Base-by-base conservation (phyloP, 1,140 invertebrate genomes). In the Antheraea mylitta region DNA sequence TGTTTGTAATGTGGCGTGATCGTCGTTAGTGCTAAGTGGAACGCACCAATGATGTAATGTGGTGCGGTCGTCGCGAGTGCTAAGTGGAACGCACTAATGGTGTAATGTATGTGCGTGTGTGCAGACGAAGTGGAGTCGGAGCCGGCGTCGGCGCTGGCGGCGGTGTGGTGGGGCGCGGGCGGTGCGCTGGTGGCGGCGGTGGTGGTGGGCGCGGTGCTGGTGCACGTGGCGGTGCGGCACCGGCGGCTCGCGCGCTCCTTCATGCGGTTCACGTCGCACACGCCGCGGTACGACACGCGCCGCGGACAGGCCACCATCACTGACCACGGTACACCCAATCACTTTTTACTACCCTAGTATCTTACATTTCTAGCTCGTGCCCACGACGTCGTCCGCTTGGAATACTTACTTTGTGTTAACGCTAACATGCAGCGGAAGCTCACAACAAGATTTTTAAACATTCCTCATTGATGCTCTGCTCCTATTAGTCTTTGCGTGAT, bases 301-400 rank as follows among this genome's bases (percentile, higher is more conserved):
- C 96, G 96, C 53, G 97, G 96, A 62, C 95, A 97, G 75, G 96
- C 97, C 11, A 97, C 96, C 63, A 97, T 98, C 83, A 95, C 94
- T 45, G 94, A 94, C 65, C 95, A 96, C 83, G 94, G 95, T 75
- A 45, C 22, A 1, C 70, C n/a, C 10, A 11, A 42, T 7, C 36
- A 59, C 58, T 7, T 18, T 58, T n/a, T n/a, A n/a, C n/a, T n/a
- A n/a, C n/a, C n/a, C n/a, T n/a, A n/a, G n/a, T n/a, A n/a, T n/a
- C n/a, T n/a, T n/a, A n/a, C n/a, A n/a, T n/a, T n/a, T n/a, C n/a
- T n/a, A n/a, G n/a, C n/a, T n/a, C n/a, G n/a, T n/a, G n/a, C n/a
- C n/a, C n/a, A n/a, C n/a, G n/a, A n/a, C n/a, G n/a, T n/a, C n/a
- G n/a, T n/a, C n/a, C n/a, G n/a, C n/a, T n/a, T n/a, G n/a, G n/a